These are phyloP conservation scores for Grammomys dolichurus DNA, from an alignment of 2,113 vertebrate genomes.

Conservation along the genomic window DNA sequence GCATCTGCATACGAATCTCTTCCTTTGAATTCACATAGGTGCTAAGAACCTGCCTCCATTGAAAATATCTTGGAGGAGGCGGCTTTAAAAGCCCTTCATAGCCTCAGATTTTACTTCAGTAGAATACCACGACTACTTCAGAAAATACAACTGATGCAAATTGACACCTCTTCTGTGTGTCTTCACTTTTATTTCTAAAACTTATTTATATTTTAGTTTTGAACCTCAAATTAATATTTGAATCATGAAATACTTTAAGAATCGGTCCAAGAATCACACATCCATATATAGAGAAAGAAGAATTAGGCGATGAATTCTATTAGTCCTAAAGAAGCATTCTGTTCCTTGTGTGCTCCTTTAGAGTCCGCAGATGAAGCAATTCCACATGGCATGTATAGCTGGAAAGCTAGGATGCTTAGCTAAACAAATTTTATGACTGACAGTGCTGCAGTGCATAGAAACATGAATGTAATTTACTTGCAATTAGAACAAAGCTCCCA, in stretches of 20 bases:
- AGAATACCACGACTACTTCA: too few relatives aligned
- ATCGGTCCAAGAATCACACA: neutral
- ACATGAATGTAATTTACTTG: conserved; percentile 50
- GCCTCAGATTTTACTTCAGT: neutral
- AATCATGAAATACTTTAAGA: conserved; percentile 14
- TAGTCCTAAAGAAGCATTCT: conserved; percentile 12
- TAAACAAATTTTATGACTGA: conserved; percentile 52
- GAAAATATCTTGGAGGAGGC: neutral
- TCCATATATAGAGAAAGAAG: conserved; percentile 8
- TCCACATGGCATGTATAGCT: neutral
- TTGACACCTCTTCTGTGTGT: neutral
- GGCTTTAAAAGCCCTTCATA: neutral
- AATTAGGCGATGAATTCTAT: conserved; percentile 27
- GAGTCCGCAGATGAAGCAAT: neutral
- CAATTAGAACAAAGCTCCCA: conserved; percentile 37
- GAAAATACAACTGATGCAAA: neutral
- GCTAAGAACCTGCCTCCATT: neutral
- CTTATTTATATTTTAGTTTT: neutral
- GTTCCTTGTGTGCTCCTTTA: neutral
- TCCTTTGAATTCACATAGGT: too few relatives aligned
- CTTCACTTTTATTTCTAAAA: neutral
- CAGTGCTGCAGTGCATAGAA: conserved; percentile 41
- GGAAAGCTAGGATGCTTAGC: conserved; percentile 21
- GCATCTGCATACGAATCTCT: neutral
- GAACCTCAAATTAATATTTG: neutral